A percentile compares a stretch with the other conserved stretches of the same genome.
phyloP scores from a whole-genome alignment of 2,797 vertebrate species.

The Poecilia gillii region DNA sequence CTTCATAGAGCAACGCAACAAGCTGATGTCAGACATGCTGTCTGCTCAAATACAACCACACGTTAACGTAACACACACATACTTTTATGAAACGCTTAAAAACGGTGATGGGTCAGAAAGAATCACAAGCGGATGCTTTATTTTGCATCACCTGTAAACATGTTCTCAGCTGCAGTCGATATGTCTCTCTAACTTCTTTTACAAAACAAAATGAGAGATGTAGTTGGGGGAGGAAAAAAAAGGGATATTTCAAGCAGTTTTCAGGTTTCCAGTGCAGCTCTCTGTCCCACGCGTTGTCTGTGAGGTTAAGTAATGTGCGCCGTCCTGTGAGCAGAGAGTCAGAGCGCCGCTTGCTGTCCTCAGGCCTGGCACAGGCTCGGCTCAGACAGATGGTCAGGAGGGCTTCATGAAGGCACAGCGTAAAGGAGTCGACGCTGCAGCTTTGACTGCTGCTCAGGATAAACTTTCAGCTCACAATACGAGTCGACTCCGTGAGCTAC shows the following conservation, averaged over 20 bases:
- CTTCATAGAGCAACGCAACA: background rate
- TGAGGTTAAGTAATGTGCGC: conserved; percentile 31
- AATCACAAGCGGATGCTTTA: background rate
- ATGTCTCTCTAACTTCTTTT: conserved; percentile 18
- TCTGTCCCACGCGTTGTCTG: conserved; percentile 8
- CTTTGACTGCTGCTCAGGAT: conserved; percentile 46
- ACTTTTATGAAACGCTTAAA: background rate
- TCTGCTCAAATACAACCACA: background rate
- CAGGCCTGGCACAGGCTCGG: conserved; percentile 61
- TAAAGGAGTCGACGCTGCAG: conserved; percentile 30
- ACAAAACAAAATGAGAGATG: conserved; percentile 4
- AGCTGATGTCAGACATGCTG: background rate
- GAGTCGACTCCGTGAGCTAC: background rate
- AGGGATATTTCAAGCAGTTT: background rate
- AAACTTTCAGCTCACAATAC: conserved; percentile 24
- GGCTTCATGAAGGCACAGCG: conserved; percentile 42
- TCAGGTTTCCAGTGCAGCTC: background rate
- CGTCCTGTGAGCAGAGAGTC: conserved; percentile 17
- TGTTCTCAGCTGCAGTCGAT: conserved; percentile 5
- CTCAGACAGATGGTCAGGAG: conserved; percentile 76
- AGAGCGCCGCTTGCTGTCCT: conserved; percentile 30
- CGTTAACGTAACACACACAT: background rate
- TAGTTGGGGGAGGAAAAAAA: background rate
- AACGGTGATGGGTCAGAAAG: background rate
- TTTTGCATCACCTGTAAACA: background rate